A percentile compares a stretch with the other conserved stretches of the same genome.
Evolutionary conservation across 2,113 vertebrate species (phyloP).

Genomic region (Hiodon tergisus): DNA sequence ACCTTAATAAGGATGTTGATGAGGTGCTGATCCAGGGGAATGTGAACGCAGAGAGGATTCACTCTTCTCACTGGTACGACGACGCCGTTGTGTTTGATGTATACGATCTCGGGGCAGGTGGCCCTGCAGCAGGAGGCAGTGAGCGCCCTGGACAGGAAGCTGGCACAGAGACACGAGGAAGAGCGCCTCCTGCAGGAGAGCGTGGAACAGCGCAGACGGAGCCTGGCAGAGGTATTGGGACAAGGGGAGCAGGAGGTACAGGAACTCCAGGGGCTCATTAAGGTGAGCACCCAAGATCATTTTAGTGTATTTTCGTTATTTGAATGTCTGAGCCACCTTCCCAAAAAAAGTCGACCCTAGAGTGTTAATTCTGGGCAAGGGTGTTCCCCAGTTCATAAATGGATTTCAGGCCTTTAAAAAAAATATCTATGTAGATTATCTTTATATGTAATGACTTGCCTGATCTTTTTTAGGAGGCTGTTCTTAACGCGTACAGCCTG

Average conservation of each 20-base stretch:
- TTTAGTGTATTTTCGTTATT: not conserved
- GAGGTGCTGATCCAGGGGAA: too few species aligned
- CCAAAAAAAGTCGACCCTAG: too few species aligned
- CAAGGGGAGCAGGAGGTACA: slow-evolving; percentile 64
- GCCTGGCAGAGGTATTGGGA: slow-evolving; percentile 61
- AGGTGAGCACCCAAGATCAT: slow-evolving; percentile 38
- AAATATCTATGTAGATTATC: too few species aligned
- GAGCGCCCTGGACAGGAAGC: slow-evolving; percentile 53
- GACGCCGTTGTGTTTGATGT: not conserved
- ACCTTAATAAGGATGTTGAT: too few species aligned
- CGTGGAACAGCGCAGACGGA: slow-evolving; percentile 56
- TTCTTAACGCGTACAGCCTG: too few species aligned
- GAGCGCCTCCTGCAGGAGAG: slow-evolving; percentile 58
- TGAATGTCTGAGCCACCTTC: too few species aligned
- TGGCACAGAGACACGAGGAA: slow-evolving; percentile 60
- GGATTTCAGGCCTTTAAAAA: too few species aligned
- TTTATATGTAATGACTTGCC: too few species aligned
- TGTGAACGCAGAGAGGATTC: too few species aligned
- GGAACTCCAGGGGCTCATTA: slow-evolving; percentile 58
- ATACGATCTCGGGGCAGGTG: slow-evolving; percentile 45
- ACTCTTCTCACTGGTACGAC: not conserved
- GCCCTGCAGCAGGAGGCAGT: slow-evolving; percentile 60
- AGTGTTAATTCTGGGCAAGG: not conserved
- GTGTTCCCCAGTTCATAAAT: not conserved
- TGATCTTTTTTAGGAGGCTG: too few species aligned